Evolutionary conservation across 2,888 invertebrate genomes (phyloP), one percentile per base, ranked within the genome.

Genomic region (Epinotia brunnichana): DNA sequence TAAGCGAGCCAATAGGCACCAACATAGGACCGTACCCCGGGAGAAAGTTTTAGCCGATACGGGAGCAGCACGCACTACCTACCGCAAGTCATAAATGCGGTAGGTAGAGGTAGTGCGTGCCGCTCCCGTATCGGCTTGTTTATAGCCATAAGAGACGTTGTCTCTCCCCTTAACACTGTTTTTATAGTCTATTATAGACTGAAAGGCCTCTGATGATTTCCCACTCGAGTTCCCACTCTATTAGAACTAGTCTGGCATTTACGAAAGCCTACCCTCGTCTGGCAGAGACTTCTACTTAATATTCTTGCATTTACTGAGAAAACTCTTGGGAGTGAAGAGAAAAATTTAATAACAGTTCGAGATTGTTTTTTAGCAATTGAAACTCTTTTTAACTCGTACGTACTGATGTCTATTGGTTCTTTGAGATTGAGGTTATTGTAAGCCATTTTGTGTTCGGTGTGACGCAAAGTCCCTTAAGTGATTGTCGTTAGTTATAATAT

Each of bases 241-340:
- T 57, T 63, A 57, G 13, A 9, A 19, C 57, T 63, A 62, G 21
- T 62, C 62, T 72, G 35, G 61, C 39, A 35, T 44, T 74, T 66
- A 74, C 66, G 15, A 15, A 44, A 13, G 66, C 75, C 74, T 72
- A 71, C 77, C 74, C 74, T 76, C 44, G 68, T 60, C 69, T 76
- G 77, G 76, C 77, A 76, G 74, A 76, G 35, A 56, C 70, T 70
- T 69, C 79, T 77, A 76, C 80, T 82, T 82, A 82, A 83, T 82
- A 81, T 80, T 83, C 80, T 76, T 76, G 76, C 78, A 76, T 80
- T 79, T 82, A 78, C 75, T 75, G 74, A 74, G 69, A 77, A 64
- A 76, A 76, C 76, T 76, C 74, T 54, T 24, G 56, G 73, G 76
- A 76, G 75, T 72, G 56, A 74, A 73, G 76, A 80, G 82, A 75